Evolutionary conservation across 2,797 vertebrate species (phyloP), one percentile per base, ranked within the genome.

Genomic region (Macropus fuliginosus): DNA sequence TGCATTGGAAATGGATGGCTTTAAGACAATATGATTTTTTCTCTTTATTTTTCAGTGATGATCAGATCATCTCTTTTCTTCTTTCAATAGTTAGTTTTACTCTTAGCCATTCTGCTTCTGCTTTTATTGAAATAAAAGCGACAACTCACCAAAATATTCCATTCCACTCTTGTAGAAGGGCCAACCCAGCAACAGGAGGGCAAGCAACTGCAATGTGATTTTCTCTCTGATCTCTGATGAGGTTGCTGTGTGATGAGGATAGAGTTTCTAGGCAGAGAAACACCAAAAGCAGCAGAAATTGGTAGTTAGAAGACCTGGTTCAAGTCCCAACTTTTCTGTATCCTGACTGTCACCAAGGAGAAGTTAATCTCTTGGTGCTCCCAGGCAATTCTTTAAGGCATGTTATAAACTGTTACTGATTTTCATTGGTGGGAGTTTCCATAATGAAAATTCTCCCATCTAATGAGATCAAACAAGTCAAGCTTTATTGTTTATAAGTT

Each of bases 241-340:
- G 31, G 59, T 28, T 1, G 12, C 55, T 66, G 31, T 87, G 12
- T 93, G 55, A 28, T 1, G 46, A 55, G 27, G 29, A 56, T 92
- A 94, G 87, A 54, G 94, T 54, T n/a, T 54, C 56, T 91, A 94
- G 93, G 90, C 90, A 95, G 91, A 92, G 24, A 54, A 90, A 90
- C 34, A 74, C 16, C 27, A 40, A 74, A 74, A n/a, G n/a, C 74
- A 46, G 40, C 40, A 87, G 40, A 87, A 34, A 46, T 24, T 27
- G 21, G 40, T 46, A 46, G 21, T 18, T 81, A 81, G 40, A 87
- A 50, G 40, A 46, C 2, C 40, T 87, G 21, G 74, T 27, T 87
- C 40, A 87, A 87, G 24, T 50, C 40, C 40, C 3, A 81, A 46
- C 24, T 87, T 87, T 87, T 87, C 74, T 24, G 27, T 87, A 46